These are phyloP conservation scores for Ranitomeya imitator DNA, from an alignment of 2,113 vertebrate species.

Conservation along the genomic window DNA sequence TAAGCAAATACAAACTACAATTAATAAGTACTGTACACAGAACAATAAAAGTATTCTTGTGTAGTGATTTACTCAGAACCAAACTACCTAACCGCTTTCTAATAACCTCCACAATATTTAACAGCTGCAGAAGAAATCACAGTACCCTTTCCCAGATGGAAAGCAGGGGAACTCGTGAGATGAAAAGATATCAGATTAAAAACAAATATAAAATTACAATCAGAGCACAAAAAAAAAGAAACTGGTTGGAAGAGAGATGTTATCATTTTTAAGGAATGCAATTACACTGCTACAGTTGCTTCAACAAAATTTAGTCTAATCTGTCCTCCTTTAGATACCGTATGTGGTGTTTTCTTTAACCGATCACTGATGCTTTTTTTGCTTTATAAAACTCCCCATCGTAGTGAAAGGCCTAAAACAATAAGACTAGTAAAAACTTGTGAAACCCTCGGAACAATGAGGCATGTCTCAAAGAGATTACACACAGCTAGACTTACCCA, in stretches of 20 bases:
- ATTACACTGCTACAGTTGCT: slow-evolving; percentile 24
- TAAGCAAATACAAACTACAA: not conserved
- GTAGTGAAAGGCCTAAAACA: slow-evolving; percentile 46
- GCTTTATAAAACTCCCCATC: slow-evolving; percentile 2
- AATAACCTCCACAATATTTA: slow-evolving; percentile 24
- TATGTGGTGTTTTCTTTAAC: slow-evolving; percentile 30
- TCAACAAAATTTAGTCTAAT: slow-evolving; percentile 8
- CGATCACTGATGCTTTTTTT: not conserved
- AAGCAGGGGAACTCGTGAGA: slow-evolving; percentile 26
- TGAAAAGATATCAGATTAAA: slow-evolving; percentile 40
- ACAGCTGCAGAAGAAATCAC: slow-evolving; percentile 40
- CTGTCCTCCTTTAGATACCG: not conserved
- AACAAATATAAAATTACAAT: slow-evolving; percentile 44
- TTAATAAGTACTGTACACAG: not conserved
- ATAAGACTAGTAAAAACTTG: slow-evolving; percentile 53
- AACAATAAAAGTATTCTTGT: not conserved
- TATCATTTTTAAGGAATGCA: slow-evolving; percentile 34
- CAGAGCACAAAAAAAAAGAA: slow-evolving; percentile 29
- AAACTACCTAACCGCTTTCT: not conserved
- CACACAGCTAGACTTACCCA: slow-evolving; percentile 43
- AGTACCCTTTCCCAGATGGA: slow-evolving; percentile 26
- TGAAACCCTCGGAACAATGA: slow-evolving; percentile 45
- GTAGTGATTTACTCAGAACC: not conserved
- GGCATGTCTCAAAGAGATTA: slow-evolving; percentile 40
- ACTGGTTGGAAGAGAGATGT: slow-evolving; percentile 10